A percentile compares a stretch with the other conserved stretches of the same genome.
Evolutionary conservation across 2,113 vertebrate species (phyloP).

Genomic region (Capreolus pygargus): DNA sequence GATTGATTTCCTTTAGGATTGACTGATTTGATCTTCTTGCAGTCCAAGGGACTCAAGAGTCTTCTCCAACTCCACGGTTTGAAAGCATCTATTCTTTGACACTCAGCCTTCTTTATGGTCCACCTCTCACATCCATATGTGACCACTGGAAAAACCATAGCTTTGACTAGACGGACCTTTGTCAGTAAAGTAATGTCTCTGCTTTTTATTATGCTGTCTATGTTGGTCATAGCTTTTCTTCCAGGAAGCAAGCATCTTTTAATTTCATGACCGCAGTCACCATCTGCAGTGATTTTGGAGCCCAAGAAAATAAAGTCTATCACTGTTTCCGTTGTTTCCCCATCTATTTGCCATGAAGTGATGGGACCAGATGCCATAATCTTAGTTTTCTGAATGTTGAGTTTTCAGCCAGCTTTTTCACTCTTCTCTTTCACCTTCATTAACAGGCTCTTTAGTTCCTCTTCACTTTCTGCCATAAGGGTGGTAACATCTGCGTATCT

Average conservation of each 20-base stretch:
- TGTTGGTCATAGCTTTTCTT: neutral
- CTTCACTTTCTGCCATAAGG: neutral
- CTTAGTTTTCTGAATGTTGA: neutral
- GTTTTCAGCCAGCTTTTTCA: neutral
- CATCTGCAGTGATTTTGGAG: neutral
- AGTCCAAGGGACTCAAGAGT: neutral
- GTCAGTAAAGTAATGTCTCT: neutral
- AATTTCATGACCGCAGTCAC: neutral
- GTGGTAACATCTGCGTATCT: neutral
- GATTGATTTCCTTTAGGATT: neutral
- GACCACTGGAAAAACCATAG: neutral
- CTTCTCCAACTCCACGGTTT: neutral
- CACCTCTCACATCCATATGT: neutral
- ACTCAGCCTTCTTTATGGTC: neutral
- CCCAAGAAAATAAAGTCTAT: neutral
- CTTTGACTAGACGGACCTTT: neutral
- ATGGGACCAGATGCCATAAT: neutral
- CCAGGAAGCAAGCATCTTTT: neutral
- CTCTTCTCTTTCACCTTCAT: neutral
- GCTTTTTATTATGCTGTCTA: neutral
- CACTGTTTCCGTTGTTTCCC: neutral
- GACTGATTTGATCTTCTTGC: neutral
- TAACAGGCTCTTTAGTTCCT: neutral
- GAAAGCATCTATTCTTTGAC: neutral
- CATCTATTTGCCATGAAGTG: neutral